These are phyloP conservation scores for Platycnemis pennipes DNA, from an alignment of 2,888 invertebrate genomes.

Conservation along the genomic window DNA sequence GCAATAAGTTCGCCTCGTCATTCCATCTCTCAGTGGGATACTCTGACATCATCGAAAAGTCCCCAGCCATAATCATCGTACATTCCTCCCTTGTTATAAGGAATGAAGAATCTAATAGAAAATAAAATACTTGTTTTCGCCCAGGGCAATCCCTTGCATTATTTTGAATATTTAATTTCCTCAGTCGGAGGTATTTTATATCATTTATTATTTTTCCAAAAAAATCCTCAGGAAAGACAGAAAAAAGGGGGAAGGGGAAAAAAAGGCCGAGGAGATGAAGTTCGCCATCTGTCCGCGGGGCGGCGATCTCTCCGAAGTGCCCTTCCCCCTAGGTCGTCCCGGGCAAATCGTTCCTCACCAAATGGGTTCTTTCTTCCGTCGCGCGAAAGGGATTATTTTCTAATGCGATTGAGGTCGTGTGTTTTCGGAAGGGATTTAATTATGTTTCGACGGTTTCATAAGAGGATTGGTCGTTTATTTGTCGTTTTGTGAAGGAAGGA, in stretches of 20 bases:
- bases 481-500: background rate
- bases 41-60: background rate
- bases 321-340: background rate
- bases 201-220: too few relatives aligned
- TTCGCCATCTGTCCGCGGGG: background rate
- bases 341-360: background rate
- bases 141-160: background rate
- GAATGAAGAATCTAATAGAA: background rate
- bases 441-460: slow-evolving; percentile 25
- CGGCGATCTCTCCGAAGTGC: background rate
- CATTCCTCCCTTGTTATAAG: background rate
- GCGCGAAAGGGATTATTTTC: slow-evolving; percentile 40
- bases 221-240: too few relatives aligned
- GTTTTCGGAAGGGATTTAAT: slow-evolving; percentile 35
- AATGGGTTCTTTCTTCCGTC: background rate
- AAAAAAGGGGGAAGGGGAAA: too few relatives aligned
- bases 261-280: background rate
- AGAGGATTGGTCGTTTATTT: slow-evolving; percentile 37
- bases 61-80: background rate
- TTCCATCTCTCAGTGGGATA: too few relatives aligned
- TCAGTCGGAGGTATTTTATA: background rate
- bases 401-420: slow-evolving; percentile 3
- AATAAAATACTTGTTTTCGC: background rate
- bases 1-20: too few relatives aligned
- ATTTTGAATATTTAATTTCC: background rate